Base-by-base conservation (phyloP, 2,113 vertebrate species). In the Maccullochella peelii region DNA sequence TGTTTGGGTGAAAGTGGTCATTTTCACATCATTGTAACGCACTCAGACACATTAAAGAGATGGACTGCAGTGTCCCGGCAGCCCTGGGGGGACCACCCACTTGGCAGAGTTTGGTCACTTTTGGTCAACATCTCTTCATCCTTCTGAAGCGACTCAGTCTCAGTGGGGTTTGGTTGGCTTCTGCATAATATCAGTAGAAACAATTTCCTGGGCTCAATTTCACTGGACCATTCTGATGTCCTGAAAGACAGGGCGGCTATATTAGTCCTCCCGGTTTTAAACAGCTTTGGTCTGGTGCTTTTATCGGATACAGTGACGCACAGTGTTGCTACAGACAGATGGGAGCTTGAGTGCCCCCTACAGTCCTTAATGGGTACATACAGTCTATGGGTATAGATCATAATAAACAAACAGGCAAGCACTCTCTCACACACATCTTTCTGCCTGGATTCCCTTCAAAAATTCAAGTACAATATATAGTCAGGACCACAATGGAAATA, bases 51-150 rank as follows among this genome's bases (percentile, higher is more conserved):
- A 90, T 88, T 88, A 86, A 80, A 89, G 82, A 87, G 89, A 89
- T 87, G 83, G 80, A 73, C 85, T 79, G 84, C 83, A 82, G 79
- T 62, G 88, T 79, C 76, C 75, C 40, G 27, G 80, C 57, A 16
- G 68, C 52, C 71, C 82, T n/a, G 54, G n/a, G 27, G 59, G 57
- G 95, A 95, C 95, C 95, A 96, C 95, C 94, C 95, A 96, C 92
- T 75, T 76, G 72, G 93, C 71, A 44, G 57, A 71, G 84, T 76
- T 84, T 86, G 79, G 84, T 86, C 87, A 77, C 81, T 86, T 77
- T 81, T 87, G 73, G 66, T 87, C 81, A 85, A 77, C 86, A 85
- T 83, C 54, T 88, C 80, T 73, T 84, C 75, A 59, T 71, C 71
- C 6, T 9, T 58, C 62, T 23, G 52, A 58, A 9, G 62, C 18